These are phyloP conservation scores for Hirtodrosophila trivittata DNA, from an alignment of 2,888 invertebrate species.

Conservation along the genomic window DNA sequence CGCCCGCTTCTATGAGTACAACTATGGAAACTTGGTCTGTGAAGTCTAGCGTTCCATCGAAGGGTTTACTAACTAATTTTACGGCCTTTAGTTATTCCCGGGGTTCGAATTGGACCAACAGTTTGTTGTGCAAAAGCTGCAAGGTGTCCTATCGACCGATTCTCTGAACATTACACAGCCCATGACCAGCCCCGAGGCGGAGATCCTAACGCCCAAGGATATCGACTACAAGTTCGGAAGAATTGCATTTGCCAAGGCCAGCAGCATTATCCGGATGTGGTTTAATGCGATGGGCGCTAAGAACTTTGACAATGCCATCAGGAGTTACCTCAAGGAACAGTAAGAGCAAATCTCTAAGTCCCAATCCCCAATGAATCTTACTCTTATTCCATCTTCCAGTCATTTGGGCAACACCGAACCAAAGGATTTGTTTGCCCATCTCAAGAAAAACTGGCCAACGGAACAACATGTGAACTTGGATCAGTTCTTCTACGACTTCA, in stretches of 20 bases:
- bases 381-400: conserved; percentile 34
- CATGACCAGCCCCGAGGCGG: conserved; percentile 84
- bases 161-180: conserved; percentile 85
- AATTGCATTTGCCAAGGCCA: conserved; percentile 88
- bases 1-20: conserved; percentile 89
- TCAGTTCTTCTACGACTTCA: conserved; percentile 86
- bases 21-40: conserved; percentile 80
- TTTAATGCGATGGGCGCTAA: conserved; percentile 86
- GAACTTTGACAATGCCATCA: conserved; percentile 85
- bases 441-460: conserved; percentile 81
- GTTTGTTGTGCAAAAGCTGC: conserved; percentile 88
- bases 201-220: conserved; percentile 85
- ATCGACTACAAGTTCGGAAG: conserved; percentile 85
- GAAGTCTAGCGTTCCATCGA: neutral
- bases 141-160: conserved; percentile 86
- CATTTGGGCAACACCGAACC: conserved; percentile 84
- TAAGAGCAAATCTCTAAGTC: conserved; percentile 60
- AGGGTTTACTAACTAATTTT: conserved; percentile 25
- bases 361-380: neutral
- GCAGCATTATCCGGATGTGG: conserved; percentile 87
- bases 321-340: conserved; percentile 85
- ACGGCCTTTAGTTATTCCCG: conserved; percentile 85
- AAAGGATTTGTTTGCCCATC: conserved; percentile 84
- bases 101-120: conserved; percentile 88
- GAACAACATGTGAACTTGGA: conserved; percentile 74